phyloP scores from a whole-genome alignment of 1,140 invertebrate species.

The Camponotus vicinus region DNA sequence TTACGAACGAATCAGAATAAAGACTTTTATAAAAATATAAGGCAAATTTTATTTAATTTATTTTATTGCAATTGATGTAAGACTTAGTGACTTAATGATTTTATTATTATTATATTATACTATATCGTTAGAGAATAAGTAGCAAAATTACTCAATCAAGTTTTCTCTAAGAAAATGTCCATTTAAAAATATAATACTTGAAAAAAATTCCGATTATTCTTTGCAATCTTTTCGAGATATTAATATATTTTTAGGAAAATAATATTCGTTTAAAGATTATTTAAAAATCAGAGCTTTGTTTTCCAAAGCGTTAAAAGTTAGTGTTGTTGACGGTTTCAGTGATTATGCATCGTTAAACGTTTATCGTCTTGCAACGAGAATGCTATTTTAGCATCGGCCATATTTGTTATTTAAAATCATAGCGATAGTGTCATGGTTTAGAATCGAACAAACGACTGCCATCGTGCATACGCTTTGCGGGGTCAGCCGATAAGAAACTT shows the following conservation, averaged over 20 bases:
- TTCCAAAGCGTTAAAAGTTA: not conserved
- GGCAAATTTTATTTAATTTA: not conserved
- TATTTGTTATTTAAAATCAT: constrained; percentile 56
- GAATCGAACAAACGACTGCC: constrained; percentile 37
- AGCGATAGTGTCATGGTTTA: constrained; percentile 42
- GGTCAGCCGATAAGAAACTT: constrained; percentile 52
- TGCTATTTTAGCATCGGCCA: constrained; percentile 17
- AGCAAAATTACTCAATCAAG: not conserved
- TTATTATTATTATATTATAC: too few relatives aligned
- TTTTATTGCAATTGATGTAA: not conserved
- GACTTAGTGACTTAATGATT: too few relatives aligned
- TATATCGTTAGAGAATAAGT: not conserved
- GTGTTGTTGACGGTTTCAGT: constrained; percentile 4
- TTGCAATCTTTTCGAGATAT: not conserved
- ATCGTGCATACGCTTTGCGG: constrained; percentile 39
- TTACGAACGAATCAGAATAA: not conserved
- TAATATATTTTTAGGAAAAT: not conserved
- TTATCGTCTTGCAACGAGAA: constrained; percentile 44
- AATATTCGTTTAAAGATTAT: not conserved
- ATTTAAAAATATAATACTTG: not conserved
- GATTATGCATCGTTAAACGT: constrained; percentile 53
- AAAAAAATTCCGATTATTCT: too few relatives aligned
- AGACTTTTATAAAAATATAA: not conserved
- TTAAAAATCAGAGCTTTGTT: not conserved
- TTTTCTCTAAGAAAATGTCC: not conserved